Percentiles rank a stretch among this genome's conserved stretches.
phyloP scores from a whole-genome alignment of 1,140 invertebrate species.

The Panulirus ornatus region DNA sequence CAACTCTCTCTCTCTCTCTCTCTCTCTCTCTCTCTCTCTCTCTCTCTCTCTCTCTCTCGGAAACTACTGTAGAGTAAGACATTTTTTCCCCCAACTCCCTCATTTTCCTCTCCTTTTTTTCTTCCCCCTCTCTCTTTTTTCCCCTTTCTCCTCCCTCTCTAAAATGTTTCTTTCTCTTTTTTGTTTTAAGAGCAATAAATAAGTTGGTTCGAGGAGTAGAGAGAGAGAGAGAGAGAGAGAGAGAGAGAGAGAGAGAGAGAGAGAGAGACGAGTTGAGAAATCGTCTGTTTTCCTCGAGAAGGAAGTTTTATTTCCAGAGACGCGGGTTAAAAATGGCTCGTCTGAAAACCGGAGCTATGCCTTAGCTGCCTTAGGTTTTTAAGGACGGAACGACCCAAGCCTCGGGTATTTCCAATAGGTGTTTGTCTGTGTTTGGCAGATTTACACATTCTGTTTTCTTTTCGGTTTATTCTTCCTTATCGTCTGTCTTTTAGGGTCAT shows the following conservation, averaged over 20 bases:
- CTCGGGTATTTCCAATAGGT: constrained; percentile 38
- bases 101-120: background rate
- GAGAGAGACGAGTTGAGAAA: constrained; percentile 73
- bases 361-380: constrained; percentile 66
- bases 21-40: too few species aligned
- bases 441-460: too few species aligned
- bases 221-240: background rate
- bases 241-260: too few species aligned
- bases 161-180: background rate
- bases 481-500: too few species aligned
- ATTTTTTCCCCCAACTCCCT: too few species aligned
- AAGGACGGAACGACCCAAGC: constrained; percentile 38
- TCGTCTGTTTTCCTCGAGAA: constrained; percentile 61
- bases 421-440: constrained; percentile 40
- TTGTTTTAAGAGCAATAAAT: constrained; percentile 50
- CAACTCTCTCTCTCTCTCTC: too few species aligned
- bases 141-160: too few species aligned
- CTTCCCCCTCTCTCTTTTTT: background rate
- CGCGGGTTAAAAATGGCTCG: constrained; percentile 69
- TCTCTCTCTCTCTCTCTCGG: too few species aligned
- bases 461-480: too few species aligned
- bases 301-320: constrained; percentile 72
- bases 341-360: constrained; percentile 71
- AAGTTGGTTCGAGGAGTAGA: constrained; percentile 54
- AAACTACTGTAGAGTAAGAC: too few species aligned